A percentile compares a stretch with the other conserved stretches of the same genome.
Evolutionary conservation across 2,888 invertebrate genomes (phyloP).

Genomic region (Kuschelorhynchus macadamiae): DNA sequence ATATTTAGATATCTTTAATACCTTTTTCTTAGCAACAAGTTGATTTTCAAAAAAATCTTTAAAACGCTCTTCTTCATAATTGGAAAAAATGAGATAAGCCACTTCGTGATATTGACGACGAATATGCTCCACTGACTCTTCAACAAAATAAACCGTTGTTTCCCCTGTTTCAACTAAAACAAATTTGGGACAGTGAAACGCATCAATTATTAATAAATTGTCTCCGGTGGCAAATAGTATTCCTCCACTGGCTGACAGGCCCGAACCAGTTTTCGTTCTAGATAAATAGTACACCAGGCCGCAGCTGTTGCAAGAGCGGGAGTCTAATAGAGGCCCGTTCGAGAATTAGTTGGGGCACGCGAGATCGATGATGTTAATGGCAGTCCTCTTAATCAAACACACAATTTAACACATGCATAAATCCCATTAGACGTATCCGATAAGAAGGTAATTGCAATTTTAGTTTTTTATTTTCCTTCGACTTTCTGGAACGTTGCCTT

Average conservation of each 20-base stretch:
- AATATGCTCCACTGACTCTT: too few species aligned
- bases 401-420: slow-evolving; percentile 35
- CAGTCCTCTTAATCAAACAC: slow-evolving; percentile 31
- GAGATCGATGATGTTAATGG: slow-evolving; percentile 37
- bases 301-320: slow-evolving; percentile 25
- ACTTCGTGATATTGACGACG: too few species aligned
- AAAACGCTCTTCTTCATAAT: too few species aligned
- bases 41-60: too few species aligned
- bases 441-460: slow-evolving; percentile 29
- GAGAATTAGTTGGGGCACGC: slow-evolving; percentile 35
- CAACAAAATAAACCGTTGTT: too few species aligned
- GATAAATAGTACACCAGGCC: slow-evolving; percentile 33
- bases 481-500: too few species aligned
- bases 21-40: too few species aligned
- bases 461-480: too few species aligned
- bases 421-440: slow-evolving; percentile 13
- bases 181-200: slow-evolving; percentile 14
- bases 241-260: slow-evolving; percentile 19
- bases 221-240: slow-evolving; percentile 22
- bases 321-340: slow-evolving; percentile 14
- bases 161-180: not conserved
- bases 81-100: too few species aligned
- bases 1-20: too few species aligned
- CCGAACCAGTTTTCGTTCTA: slow-evolving; percentile 12
- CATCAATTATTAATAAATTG: slow-evolving; percentile 27